Evolutionary conservation across 2,888 invertebrate genomes (phyloP).

Genomic region (Miltochrista miniata): DNA sequence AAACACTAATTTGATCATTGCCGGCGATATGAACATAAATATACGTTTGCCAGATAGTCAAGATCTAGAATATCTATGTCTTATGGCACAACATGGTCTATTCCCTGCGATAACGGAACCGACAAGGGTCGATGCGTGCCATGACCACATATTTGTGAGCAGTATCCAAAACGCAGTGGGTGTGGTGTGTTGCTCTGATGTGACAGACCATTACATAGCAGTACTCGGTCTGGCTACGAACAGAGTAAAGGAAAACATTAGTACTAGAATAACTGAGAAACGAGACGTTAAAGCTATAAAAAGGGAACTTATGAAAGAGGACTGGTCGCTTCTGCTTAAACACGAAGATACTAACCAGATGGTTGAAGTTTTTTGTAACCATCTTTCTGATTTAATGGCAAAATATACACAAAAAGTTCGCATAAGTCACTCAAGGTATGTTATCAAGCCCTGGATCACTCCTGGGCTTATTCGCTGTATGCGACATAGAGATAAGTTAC

Average conservation of each 20-base stretch:
- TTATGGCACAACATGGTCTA: slow-evolving; percentile 13
- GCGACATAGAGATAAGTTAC: neutral
- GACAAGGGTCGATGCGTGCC: slow-evolving; percentile 12
- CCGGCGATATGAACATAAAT: slow-evolving; percentile 24
- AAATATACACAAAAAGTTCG: neutral
- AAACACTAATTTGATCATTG: slow-evolving; percentile 5
- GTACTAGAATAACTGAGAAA: no score
- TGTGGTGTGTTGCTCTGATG: slow-evolving; percentile 9
- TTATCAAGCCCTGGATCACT: neutral
- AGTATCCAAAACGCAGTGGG: neutral
- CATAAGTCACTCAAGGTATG: neutral
- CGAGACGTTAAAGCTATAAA: no score
- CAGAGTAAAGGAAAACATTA: no score
- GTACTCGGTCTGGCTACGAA: no score
- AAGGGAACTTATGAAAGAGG: neutral
- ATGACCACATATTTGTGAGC: slow-evolving; percentile 18
- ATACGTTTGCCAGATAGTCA: neutral
- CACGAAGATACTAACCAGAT: neutral
- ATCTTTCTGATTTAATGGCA: neutral
- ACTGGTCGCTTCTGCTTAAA: neutral
- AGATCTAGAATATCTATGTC: slow-evolving; percentile 8
- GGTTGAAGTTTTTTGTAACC: neutral
- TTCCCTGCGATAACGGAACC: slow-evolving; percentile 11
- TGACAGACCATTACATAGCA: neutral
- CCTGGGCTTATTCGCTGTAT: slow-evolving; percentile 1